These are phyloP conservation scores for Sphaeridia pumilis DNA, from an alignment of 2,888 invertebrate species.

Conservation along the genomic window DNA sequence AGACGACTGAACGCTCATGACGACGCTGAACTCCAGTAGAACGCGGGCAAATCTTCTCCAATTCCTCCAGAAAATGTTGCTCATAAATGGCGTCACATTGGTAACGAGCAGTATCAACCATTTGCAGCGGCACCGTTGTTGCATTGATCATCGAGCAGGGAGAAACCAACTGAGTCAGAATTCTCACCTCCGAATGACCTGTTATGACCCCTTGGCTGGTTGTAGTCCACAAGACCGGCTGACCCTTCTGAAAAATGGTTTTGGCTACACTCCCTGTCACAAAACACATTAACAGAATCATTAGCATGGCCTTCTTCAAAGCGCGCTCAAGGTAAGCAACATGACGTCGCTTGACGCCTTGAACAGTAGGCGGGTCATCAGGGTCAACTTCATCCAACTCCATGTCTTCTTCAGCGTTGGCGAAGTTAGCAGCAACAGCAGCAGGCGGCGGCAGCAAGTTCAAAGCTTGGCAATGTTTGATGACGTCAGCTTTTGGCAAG, in stretches of 20 bases:
- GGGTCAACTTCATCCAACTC: too few species aligned
- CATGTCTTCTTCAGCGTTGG: too few species aligned
- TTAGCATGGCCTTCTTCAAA: not conserved
- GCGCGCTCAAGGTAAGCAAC: not conserved
- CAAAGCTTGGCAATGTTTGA: not conserved
- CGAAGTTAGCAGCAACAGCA: too few species aligned
- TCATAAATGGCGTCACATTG: conserved; percentile 4
- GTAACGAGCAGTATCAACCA: not conserved
- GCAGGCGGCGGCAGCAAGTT: not conserved
- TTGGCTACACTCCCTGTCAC: too few species aligned
- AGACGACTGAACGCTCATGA: too few species aligned
- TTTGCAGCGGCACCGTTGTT: not conserved
- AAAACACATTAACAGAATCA: not conserved
- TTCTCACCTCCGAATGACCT: not conserved
- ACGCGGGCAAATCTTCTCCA: conserved; percentile 6
- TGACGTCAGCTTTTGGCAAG: not conserved
- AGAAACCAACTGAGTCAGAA: not conserved
- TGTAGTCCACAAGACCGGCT: conserved; percentile 7
- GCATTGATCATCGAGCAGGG: conserved; percentile 6
- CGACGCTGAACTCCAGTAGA: too few species aligned
- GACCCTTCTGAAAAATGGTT: not conserved
- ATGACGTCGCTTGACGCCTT: not conserved
- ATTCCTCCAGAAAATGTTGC: conserved; percentile 4
- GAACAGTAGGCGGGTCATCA: too few species aligned
- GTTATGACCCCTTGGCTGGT: not conserved